Base-by-base conservation (phyloP, 2,113 vertebrate genomes). In the Chunga burmeisteri region DNA sequence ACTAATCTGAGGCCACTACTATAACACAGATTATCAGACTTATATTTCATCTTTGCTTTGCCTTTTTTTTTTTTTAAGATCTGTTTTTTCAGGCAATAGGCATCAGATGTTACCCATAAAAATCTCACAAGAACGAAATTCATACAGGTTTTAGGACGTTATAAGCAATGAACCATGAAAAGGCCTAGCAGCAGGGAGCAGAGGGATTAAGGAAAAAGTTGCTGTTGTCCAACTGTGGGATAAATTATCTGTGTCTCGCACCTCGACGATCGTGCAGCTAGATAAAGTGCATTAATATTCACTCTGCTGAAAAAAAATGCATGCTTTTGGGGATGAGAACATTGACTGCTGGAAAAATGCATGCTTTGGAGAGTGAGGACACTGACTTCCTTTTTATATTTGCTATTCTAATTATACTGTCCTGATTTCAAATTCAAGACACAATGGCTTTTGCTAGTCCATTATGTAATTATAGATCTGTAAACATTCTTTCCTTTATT, bases 371-470 rank as follows among this genome's bases (percentile, higher is more conserved):
- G 90, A n/a, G 66, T 93, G 80, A 95, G 81, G 83, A 84, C 77
- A 91, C 65, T 1, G 14, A 92, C 88, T 95, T 96, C 88, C 92
- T 88, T 96, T 88, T 96, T 92, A 52, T 91, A 89, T 95, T 96
- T 86, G 83, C 88, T 81, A 36, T 93, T 96, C 68, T 92, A 91
- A 95, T 96, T 88, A 91, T 81, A 88, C 56, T 71, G 88, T 59
- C 86, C 90, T 42, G 72, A 86, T 90, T 84, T 91, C 67, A 91
- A 96, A 96, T 88, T 73, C 86, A 92, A 94, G 86, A 83, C 90
- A 96, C 90, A 96, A 96, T 96, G 70, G 94, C 47, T 94, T 94
- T 88, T 93, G 80, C 88, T 95, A 59, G 94, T 93, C 71, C 55
- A 83, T 93, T 90, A 67, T 90, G 72, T 71, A 96, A 96, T 93